Base-by-base conservation (phyloP, 2,113 vertebrate genomes). In the Percina caprodes region DNA sequence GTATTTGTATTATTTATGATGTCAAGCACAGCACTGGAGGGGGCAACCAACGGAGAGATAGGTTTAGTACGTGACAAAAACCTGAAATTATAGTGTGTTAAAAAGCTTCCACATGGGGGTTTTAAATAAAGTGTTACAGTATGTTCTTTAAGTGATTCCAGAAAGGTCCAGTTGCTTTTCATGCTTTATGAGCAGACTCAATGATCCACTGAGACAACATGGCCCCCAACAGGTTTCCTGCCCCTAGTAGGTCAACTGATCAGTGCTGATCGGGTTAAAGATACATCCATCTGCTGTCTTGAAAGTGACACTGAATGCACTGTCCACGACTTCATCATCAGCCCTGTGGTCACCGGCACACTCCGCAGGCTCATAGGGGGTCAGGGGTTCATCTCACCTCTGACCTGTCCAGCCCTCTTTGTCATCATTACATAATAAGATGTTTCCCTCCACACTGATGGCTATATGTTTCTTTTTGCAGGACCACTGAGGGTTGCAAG, bases 261-360 rank as follows among this genome's bases (percentile, higher is more conserved):
- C 89, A 88, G 35, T 11, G 46, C 69, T 65, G 74, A 86, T 70
- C 62, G 70, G 68, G 70, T 83, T 80, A 84, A 85, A 82, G 77
- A 85, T 58, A 52, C 80, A 76, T 91, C 78, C 42, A 48, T 87
- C 82, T 66, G 80, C 69, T 80, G 88, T 75, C 87, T 61, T 8
- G 75, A 62, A 8, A 73, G 55, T 83, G 85, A 91, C 93, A 90
- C 78, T 86, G 62, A 76, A 91, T 90, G 80, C 86, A 92, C 89
- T 83, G 86, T 83, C 86, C 87, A 87, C 13, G 49, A 94, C 89
- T 94, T 91, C 92, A 95, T 94, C 89, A 94, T 89, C 82, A 77
- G 72, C 74, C 79, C 77, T 2, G 70, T 84, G 92, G 91, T 92
- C 92, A 91, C 48, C 30, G 67, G 79, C 92, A 94, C 91, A 45